Evolutionary conservation across 2,113 vertebrate genomes (phyloP), one percentile per base, ranked within the genome.

Genomic region (Lipophrys pholis): DNA sequence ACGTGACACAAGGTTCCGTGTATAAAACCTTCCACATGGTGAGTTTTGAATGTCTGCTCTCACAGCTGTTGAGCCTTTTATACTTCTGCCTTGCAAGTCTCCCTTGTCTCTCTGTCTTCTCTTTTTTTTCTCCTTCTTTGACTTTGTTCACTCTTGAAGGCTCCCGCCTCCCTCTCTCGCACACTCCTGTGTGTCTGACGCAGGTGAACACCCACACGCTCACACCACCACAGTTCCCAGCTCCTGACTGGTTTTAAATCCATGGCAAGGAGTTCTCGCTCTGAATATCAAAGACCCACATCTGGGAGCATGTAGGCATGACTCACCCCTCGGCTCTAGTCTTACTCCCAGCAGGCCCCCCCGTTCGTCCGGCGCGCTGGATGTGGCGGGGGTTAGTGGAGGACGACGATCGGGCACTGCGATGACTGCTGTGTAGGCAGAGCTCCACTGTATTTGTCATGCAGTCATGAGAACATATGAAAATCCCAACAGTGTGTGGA

Each of bases 201-300:
- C 85, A 81, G 87, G 81, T 88, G 87, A 90, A 88, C 87, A 87
- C 87, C 85, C 90, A 88, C 88, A 79, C 76, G 46, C 74, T 84
- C 76, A 71, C 79, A 57, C 71, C 80, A 76, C 45, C 77, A 57
- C 56, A 77, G 68, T 73, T 71, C 80, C 48, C 57, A 53, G 66
- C 80, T 84, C 73, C 71, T 83, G 73, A 86, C 84, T 84, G 61
- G 64, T 76, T 90, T 78, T 80, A 68, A 85, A 87, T 87, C 87
- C 80, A 78, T 81, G 86, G 89, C 85, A 86, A 87, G 83, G 46
- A 88, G 64, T 74, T 82, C 66, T 78, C 82, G 69, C 80, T 78
- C 80, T 89, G 86, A 89, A 92, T 91, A 90, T 92, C 77, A 91
- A 90, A 89, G 85, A 79, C 54, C 65, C 2, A 15, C 60, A 82